phyloP scores from a whole-genome alignment of 2,113 vertebrate species.

The Epinephelus lanceolatus region DNA sequence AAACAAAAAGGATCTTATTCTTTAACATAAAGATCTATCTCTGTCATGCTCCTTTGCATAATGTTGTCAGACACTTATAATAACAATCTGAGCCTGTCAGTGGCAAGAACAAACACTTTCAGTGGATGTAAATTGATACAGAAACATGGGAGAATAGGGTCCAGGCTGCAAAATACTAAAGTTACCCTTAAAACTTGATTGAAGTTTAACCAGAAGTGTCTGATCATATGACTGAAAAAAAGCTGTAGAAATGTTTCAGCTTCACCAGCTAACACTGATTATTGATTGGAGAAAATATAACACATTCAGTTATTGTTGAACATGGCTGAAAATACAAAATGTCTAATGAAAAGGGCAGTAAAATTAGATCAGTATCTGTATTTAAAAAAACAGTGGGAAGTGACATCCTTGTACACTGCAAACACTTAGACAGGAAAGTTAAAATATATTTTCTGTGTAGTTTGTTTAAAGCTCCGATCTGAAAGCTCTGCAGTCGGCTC shows the following conservation, averaged over 20 bases:
- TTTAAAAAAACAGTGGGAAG: not conserved
- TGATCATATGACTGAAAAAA: not conserved
- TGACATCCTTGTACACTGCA: not conserved
- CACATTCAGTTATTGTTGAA: not conserved
- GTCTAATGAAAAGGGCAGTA: not conserved
- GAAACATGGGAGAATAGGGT: too few species aligned
- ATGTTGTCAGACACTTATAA: too few species aligned
- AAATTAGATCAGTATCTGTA: not conserved
- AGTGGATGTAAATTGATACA: too few species aligned
- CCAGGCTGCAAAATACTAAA: too few species aligned
- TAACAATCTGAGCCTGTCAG: too few species aligned
- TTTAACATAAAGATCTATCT: too few species aligned
- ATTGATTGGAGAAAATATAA: slow-evolving; percentile 7
- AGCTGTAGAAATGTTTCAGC: not conserved
- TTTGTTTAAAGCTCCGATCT: not conserved
- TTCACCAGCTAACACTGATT: slow-evolving; percentile 19
- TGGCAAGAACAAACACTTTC: too few species aligned
- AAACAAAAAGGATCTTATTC: too few species aligned
- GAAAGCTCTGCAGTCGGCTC: not conserved
- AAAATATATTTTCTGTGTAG: not conserved
- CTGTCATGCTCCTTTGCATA: too few species aligned
- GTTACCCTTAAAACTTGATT: too few species aligned
- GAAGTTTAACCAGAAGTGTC: not conserved
- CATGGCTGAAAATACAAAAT: slow-evolving; percentile 17
- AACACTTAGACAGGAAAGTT: not conserved